Conservation (phyloP, 2,888 invertebrate species). For the Tetropium fuscum region DNA sequence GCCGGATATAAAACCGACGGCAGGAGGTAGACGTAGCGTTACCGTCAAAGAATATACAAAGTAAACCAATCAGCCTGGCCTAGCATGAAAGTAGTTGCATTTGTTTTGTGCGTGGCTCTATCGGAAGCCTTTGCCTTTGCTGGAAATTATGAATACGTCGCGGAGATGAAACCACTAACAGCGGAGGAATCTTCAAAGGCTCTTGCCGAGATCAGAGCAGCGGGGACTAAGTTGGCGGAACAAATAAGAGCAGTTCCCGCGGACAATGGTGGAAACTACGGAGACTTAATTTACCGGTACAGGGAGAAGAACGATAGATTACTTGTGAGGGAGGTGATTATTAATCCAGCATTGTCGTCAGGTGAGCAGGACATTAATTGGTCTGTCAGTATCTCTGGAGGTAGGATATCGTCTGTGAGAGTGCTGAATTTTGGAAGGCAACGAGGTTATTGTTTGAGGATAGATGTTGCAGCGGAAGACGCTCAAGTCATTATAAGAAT, state of each 20-base stretch:
- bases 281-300: constrained; percentile 46
- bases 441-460: constrained; percentile 48
- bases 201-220: constrained; percentile 15
- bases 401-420: constrained; percentile 49
- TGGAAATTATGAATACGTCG: not conserved
- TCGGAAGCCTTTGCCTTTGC: not conserved
- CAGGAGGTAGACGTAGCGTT: no score
- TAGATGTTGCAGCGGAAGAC: constrained; percentile 50
- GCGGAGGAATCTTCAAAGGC: constrained; percentile 24
- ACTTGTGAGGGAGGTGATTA: constrained; percentile 46
- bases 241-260: constrained; percentile 24
- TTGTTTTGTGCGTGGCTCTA: constrained; percentile 16
- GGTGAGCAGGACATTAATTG: constrained; percentile 47
- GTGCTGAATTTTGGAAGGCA: constrained; percentile 52
- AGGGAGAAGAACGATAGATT: constrained; percentile 44
- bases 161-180: constrained; percentile 32
- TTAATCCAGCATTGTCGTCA: constrained; percentile 42
- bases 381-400: constrained; percentile 47
- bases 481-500: constrained; percentile 47
- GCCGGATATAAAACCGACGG: no score
- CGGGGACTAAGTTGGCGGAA: constrained; percentile 35
- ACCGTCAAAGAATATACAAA: no score
- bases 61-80: no score
- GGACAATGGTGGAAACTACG: constrained; percentile 49
- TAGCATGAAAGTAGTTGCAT: constrained; percentile 32